A percentile compares a stretch with the other conserved stretches of the same genome.
Evolutionary conservation across 2,888 invertebrate genomes (phyloP).

Genomic region (Drosophila crucigera): DNA sequence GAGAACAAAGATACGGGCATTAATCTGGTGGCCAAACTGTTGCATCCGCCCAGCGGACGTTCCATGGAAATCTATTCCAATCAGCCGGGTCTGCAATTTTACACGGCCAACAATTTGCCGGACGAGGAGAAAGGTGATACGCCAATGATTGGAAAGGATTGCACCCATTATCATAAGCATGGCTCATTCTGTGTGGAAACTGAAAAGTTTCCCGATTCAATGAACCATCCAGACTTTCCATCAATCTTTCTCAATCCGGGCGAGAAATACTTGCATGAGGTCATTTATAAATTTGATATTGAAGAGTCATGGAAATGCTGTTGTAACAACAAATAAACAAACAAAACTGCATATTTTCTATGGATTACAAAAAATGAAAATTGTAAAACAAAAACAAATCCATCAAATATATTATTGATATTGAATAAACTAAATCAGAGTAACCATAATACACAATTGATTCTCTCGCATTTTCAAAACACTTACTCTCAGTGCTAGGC

Average conservation of each 20-base stretch:
- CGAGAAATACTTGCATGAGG: constrained; percentile 83
- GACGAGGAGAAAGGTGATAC: constrained; percentile 86
- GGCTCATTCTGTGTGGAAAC: constrained; percentile 95
- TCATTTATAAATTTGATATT: constrained; percentile 64
- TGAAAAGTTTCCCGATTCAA: constrained; percentile 95
- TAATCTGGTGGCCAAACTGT: constrained; percentile 57
- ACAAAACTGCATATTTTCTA: constrained; percentile 39
- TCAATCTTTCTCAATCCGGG: constrained; percentile 90
- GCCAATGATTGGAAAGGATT: constrained; percentile 90
- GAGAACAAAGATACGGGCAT: constrained; percentile 27
- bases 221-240: constrained; percentile 92
- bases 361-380: background rate
- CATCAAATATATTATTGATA: background rate
- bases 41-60: constrained; percentile 90
- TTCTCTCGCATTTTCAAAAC: background rate
- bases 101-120: constrained; percentile 92
- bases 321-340: constrained; percentile 32
- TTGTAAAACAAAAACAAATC: background rate
- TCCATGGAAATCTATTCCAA: constrained; percentile 92
- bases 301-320: constrained; percentile 72
- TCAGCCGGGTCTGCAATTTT: constrained; percentile 96
- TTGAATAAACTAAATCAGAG: constrained; percentile 15
- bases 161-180: constrained; percentile 90
- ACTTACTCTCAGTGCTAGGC: background rate
- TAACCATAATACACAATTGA: constrained; percentile 2